phyloP scores from a whole-genome alignment of 2,113 vertebrate genomes.

The Myxocyprinus asiaticus region DNA sequence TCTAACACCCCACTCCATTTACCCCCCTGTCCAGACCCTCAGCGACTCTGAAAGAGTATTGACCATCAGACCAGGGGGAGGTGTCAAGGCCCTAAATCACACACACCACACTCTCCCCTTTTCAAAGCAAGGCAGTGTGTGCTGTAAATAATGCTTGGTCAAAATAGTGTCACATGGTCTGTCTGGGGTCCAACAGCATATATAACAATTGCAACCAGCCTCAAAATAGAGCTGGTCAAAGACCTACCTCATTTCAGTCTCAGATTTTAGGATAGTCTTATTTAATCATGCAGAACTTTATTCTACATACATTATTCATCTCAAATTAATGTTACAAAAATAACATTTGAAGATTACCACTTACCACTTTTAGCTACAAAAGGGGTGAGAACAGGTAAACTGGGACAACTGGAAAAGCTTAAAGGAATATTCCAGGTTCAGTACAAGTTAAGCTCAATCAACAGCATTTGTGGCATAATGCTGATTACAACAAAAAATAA shows the following conservation, averaged over 20 bases:
- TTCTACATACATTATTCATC: no score
- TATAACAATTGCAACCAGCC: background rate
- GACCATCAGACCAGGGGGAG: constrained; percentile 62
- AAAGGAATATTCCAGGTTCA: no score
- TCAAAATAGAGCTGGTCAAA: background rate
- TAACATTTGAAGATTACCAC: no score
- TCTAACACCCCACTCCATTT: constrained; percentile 64
- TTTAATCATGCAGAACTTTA: background rate
- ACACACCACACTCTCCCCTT: constrained; percentile 34
- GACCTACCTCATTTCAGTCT: background rate
- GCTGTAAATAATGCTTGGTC: constrained; percentile 28
- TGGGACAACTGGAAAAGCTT: no score
- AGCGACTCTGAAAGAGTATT: constrained; percentile 56
- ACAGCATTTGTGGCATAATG: no score
- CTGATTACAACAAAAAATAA: no score
- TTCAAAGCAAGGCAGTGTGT: constrained; percentile 42
- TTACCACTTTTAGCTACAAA: no score
- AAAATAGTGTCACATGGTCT: constrained; percentile 25
- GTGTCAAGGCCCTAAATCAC: constrained; percentile 58
- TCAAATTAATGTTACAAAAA: no score
- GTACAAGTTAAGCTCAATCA: no score
- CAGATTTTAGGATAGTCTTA: background rate
- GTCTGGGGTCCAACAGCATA: constrained; percentile 6
- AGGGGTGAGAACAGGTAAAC: no score
- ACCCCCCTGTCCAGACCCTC: constrained; percentile 46